Conservation (phyloP, 2,888 invertebrate species). For the Polyommatus icarus region DNA sequence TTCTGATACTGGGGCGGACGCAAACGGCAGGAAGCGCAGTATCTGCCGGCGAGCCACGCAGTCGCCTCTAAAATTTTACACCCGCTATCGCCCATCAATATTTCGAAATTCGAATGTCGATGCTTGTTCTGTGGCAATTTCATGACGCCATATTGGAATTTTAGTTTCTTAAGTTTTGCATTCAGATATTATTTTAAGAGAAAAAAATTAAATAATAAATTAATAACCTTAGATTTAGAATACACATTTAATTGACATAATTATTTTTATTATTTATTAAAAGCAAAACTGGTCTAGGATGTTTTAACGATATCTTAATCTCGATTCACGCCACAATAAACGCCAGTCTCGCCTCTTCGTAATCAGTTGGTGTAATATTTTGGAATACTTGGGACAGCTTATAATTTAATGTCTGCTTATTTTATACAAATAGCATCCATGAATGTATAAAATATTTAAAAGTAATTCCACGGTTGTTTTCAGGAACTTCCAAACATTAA, state of each 20-base stretch:
- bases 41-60: constrained; percentile 14
- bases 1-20: constrained; percentile 2
- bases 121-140: constrained; percentile 12
- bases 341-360: too few species aligned
- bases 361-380: too few species aligned
- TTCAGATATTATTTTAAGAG: background rate
- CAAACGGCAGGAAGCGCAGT: constrained; percentile 18
- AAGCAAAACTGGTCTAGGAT: too few species aligned
- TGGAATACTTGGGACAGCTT: too few species aligned
- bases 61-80: constrained; percentile 30
- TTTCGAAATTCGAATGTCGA: constrained; percentile 22
- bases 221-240: too few species aligned
- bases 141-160: background rate
- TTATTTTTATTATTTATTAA: too few species aligned
- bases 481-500: background rate
- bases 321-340: too few species aligned
- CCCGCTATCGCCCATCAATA: constrained; percentile 26
- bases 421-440: background rate
- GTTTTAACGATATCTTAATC: too few species aligned
- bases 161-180: background rate
- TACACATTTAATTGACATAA: too few species aligned
- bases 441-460: background rate
- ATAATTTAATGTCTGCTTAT: background rate
- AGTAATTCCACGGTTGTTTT: background rate
- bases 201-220: too few species aligned